Evolutionary conservation across 2,888 invertebrate species (phyloP).

Genomic region (Meiosimyza platycephala): DNA sequence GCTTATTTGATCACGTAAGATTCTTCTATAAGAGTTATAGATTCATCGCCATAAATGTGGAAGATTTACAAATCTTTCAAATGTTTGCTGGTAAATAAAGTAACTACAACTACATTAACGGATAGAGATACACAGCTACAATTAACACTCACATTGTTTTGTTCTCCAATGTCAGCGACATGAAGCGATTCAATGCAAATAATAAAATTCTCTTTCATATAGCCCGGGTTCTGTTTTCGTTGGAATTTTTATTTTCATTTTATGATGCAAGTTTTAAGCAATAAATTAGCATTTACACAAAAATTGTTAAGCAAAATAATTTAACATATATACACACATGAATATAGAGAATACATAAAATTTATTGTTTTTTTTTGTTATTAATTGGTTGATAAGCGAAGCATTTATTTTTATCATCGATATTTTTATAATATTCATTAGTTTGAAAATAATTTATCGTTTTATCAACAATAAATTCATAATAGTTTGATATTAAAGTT

Average conservation of each 20-base stretch:
- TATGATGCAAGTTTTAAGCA: neutral
- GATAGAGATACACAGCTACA: conserved; percentile 16
- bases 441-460: neutral
- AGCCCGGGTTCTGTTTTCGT: conserved; percentile 81
- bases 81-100: no score
- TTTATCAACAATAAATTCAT: neutral
- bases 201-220: conserved; percentile 95
- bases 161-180: conserved; percentile 85
- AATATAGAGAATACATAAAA: conserved; percentile 23
- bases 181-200: conserved; percentile 97
- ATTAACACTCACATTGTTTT: conserved; percentile 83
- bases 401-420: neutral
- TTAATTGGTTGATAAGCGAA: neutral
- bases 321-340: conserved; percentile 10
- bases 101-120: neutral
- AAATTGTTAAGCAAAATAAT: neutral
- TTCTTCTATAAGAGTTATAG: no score
- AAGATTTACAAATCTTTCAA: no score
- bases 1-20: no score
- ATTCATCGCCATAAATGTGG: no score
- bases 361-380: neutral
- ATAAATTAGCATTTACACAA: conserved; percentile 1
- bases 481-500: no score
- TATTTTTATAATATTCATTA: conserved; percentile 1
- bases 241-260: conserved; percentile 12